Evolutionary conservation across 2,797 vertebrate species (phyloP).

Genomic region (Dendrocincla fuliginosa): DNA sequence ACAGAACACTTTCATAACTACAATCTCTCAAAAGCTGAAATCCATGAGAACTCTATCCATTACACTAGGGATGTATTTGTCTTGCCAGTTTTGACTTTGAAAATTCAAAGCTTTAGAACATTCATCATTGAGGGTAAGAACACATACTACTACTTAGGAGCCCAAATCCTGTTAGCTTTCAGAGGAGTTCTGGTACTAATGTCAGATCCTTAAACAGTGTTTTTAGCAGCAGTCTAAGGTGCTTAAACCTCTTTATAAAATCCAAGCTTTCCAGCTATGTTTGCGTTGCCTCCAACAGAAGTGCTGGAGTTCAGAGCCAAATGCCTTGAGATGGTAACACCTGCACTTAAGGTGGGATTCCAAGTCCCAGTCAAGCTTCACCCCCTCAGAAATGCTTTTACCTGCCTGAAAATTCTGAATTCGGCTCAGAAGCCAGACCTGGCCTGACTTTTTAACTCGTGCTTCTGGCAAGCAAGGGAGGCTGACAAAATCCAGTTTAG

Average conservation of each 20-base stretch:
- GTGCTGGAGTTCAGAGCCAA: neutral
- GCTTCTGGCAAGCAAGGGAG: neutral
- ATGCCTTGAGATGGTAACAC: neutral
- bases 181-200: neutral
- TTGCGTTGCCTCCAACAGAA: neutral
- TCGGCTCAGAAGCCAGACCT: neutral
- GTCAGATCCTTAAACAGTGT: neutral
- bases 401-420: neutral
- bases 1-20: slow-evolving; percentile 23
- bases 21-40: neutral
- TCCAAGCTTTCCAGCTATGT: neutral
- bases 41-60: neutral
- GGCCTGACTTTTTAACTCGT: neutral
- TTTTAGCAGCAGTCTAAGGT: neutral
- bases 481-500: neutral
- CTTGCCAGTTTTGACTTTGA: neutral
- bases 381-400: neutral
- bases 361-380: neutral
- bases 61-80: neutral
- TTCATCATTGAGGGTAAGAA: neutral
- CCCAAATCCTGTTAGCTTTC: neutral
- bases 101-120: neutral
- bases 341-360: neutral
- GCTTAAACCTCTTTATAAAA: neutral
- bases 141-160: neutral